These are phyloP conservation scores for Microcebus lehilahytsara DNA, from an alignment of 2,113 vertebrate genomes.

Conservation along the genomic window DNA sequence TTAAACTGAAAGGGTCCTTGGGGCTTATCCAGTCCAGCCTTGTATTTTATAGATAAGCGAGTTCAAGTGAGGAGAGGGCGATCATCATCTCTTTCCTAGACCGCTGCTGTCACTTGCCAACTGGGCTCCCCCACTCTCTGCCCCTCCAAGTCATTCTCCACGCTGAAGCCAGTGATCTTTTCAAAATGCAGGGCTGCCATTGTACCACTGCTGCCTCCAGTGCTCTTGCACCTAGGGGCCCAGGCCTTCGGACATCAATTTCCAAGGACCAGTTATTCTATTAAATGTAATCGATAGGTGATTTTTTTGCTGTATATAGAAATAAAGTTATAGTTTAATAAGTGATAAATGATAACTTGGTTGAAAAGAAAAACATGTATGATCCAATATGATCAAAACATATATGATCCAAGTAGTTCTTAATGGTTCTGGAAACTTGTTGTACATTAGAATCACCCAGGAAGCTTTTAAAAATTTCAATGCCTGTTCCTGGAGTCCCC, in stretches of 20 bases:
- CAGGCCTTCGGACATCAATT: background rate
- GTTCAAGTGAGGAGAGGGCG: background rate
- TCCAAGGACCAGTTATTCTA: background rate
- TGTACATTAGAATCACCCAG: background rate
- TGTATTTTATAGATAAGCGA: background rate
- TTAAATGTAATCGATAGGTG: background rate
- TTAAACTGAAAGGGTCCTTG: background rate
- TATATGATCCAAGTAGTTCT: background rate
- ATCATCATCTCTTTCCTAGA: background rate
- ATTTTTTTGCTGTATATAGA: background rate
- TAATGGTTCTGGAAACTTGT: background rate
- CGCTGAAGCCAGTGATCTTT: background rate
- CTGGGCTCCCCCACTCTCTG: background rate
- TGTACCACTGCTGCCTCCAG: background rate
- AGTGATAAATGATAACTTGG: background rate
- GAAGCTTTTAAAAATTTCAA: background rate
- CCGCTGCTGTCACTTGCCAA: background rate
- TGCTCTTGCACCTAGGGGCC: background rate
- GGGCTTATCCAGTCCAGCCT: no score
- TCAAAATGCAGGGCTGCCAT: background rate
- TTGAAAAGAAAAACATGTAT: background rate
- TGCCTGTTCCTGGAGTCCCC: background rate
- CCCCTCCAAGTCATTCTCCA: background rate
- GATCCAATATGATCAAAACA: background rate
- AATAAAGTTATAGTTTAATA: background rate